These are phyloP conservation scores for Tanytarsus gracilentus DNA, from an alignment of 2,888 invertebrate species.

Conservation along the genomic window DNA sequence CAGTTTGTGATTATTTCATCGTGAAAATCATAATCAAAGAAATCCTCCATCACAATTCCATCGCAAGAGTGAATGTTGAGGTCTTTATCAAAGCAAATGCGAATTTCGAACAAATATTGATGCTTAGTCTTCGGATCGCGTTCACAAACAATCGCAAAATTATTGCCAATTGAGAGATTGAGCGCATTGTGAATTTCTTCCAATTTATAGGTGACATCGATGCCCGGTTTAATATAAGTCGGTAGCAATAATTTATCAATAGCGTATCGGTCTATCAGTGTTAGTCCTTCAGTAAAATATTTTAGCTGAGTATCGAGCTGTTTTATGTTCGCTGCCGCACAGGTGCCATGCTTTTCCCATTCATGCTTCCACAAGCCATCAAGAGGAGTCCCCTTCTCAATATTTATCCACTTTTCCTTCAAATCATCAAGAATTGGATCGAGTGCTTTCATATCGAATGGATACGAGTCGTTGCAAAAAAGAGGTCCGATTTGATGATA, in stretches of 20 bases:
- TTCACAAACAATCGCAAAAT: constrained; percentile 56
- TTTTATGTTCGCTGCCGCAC: constrained; percentile 51
- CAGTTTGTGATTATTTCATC: constrained; percentile 53
- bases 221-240: constrained; percentile 50
- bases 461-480: constrained; percentile 60
- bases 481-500: constrained; percentile 54
- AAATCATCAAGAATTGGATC: constrained; percentile 49
- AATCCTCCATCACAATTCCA: constrained; percentile 42
- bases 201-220: constrained; percentile 42
- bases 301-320: constrained; percentile 53
- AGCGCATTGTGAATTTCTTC: constrained; percentile 48
- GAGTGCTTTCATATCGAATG: constrained; percentile 55
- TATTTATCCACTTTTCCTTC: constrained; percentile 60
- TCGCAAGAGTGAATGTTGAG: constrained; percentile 58
- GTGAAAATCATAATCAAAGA: constrained; percentile 36
- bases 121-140: constrained; percentile 49
- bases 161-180: constrained; percentile 47
- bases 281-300: constrained; percentile 58
- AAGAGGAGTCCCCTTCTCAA: constrained; percentile 49
- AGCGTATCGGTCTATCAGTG: constrained; percentile 52
- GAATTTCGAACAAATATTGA: constrained; percentile 58
- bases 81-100: constrained; percentile 63
- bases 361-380: constrained; percentile 68
- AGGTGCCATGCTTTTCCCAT: constrained; percentile 77
- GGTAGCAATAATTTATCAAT: constrained; percentile 51